Evolutionary conservation across 2,888 invertebrate species (phyloP).

Genomic region (Autographa gamma): DNA sequence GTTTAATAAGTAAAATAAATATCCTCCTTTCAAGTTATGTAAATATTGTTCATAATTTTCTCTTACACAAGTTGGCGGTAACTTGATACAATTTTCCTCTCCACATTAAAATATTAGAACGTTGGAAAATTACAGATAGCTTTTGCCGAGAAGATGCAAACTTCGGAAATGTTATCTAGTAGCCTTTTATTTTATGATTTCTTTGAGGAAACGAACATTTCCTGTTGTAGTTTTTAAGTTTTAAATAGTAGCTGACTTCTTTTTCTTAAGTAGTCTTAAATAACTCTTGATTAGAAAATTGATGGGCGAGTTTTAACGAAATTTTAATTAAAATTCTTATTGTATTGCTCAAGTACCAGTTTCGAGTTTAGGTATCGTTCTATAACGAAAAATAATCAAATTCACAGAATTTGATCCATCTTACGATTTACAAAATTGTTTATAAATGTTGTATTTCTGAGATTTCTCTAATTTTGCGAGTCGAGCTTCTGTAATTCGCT

Average conservation of each 20-base stretch:
- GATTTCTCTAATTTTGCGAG: background rate
- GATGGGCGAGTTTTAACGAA: too few species aligned
- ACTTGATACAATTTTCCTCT: conserved; percentile 4
- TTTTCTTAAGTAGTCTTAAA: too few species aligned
- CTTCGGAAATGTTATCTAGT: background rate
- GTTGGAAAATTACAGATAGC: conserved; percentile 2
- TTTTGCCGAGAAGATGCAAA: background rate
- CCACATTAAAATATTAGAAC: conserved; percentile 13
- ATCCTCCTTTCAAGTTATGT: background rate
- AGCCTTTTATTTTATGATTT: background rate
- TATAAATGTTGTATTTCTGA: background rate
- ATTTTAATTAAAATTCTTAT: too few species aligned
- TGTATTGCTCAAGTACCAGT: too few species aligned
- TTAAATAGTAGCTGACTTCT: too few species aligned
- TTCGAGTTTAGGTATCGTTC: too few species aligned
- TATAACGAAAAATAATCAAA: too few species aligned
- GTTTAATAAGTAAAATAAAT: background rate
- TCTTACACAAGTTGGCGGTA: background rate
- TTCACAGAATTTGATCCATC: background rate
- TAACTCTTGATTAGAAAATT: too few species aligned
- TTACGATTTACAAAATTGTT: background rate
- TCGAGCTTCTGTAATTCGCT: background rate
- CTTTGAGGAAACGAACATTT: background rate
- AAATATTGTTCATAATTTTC: conserved; percentile 6
- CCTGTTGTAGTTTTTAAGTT: background rate